A percentile compares a stretch with the other conserved stretches of the same genome.
These are phyloP conservation scores for Casuarius casuarius DNA, from an alignment of 2,113 vertebrate species.

Conservation along the genomic window DNA sequence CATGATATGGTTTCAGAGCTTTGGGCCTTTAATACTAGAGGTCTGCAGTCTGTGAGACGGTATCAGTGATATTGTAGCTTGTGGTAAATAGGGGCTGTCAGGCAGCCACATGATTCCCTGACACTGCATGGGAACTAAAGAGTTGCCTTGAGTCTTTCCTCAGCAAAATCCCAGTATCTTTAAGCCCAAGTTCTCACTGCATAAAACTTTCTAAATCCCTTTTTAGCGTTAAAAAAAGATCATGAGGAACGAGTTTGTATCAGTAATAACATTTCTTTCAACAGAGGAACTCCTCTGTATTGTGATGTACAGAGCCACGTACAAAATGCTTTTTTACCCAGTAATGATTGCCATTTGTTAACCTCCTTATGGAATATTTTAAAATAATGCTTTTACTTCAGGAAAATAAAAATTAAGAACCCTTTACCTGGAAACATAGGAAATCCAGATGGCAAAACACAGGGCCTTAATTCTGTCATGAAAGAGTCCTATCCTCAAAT, in stretches of 20 bases:
- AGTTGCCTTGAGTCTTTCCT: not conserved
- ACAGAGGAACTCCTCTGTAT: not conserved
- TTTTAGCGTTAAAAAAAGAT: not conserved
- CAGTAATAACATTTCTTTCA: not conserved
- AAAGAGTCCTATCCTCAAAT: conserved; percentile 5
- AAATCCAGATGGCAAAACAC: not conserved
- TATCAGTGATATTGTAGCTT: not conserved
- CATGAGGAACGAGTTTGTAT: not conserved
- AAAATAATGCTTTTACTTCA: not conserved
- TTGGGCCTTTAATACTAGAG: not conserved
- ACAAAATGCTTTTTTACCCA: not conserved
- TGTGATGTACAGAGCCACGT: not conserved
- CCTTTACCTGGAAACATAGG: not conserved
- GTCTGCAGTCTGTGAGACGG: not conserved
- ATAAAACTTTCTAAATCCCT: not conserved
- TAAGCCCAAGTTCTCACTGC: not conserved
- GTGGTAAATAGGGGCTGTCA: no score
- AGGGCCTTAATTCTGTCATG: not conserved
- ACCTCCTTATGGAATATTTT: not conserved
- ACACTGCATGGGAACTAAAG: not conserved
- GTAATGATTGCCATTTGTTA: not conserved
- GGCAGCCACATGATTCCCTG: not conserved
- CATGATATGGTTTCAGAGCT: not conserved
- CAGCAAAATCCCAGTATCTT: not conserved
- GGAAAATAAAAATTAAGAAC: not conserved